Evolutionary conservation across 2,797 vertebrate genomes (phyloP).

Genomic region (Pitangus sulphuratus): DNA sequence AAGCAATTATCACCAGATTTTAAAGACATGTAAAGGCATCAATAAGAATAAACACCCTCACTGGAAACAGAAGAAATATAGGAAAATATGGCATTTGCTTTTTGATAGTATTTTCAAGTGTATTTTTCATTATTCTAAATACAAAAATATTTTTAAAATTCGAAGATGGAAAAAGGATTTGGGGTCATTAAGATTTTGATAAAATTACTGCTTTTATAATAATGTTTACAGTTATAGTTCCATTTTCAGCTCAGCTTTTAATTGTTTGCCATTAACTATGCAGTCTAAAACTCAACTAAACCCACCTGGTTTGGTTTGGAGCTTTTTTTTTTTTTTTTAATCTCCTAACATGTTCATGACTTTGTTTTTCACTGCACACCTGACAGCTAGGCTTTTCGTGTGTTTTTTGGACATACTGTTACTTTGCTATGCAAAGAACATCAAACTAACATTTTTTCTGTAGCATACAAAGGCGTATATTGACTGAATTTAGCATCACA

Average conservation of each 20-base stretch:
- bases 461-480: accelerated
- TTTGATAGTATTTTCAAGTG: not conserved
- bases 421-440: not conserved
- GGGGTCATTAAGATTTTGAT: not conserved
- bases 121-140: not conserved
- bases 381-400: not conserved
- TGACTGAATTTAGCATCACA: not conserved
- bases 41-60: not conserved
- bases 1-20: not conserved
- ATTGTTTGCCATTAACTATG: not conserved
- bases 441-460: not conserved
- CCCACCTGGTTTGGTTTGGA: not conserved
- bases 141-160: not conserved
- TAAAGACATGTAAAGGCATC: not conserved
- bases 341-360: not conserved
- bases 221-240: not conserved
- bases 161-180: not conserved
- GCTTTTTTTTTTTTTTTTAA: not conserved
- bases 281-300: not conserved
- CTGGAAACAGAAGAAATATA: not conserved
- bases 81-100: not conserved
- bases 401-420: not conserved
- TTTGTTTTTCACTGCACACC: not conserved
- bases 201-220: not conserved
- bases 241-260: not conserved